phyloP scores from a whole-genome alignment of 2,888 invertebrate species.

The Tetragonisca angustula region DNA sequence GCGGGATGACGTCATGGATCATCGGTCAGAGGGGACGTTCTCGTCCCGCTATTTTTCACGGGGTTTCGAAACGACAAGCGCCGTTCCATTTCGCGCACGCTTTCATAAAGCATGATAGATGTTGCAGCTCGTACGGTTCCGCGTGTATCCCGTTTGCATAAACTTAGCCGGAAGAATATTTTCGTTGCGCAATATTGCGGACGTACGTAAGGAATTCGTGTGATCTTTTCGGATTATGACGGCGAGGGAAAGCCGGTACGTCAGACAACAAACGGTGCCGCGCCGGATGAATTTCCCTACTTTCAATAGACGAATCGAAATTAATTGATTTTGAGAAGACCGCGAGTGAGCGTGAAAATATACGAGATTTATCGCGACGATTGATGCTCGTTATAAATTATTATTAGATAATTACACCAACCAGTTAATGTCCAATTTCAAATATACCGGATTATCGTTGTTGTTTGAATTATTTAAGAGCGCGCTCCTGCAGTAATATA shows the following conservation, averaged over 20 bases:
- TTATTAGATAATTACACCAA: neutral
- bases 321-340: neutral
- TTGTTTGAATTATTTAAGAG: neutral
- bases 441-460: neutral
- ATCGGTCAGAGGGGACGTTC: slow-evolving; percentile 51
- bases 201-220: neutral
- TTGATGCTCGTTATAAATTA: neutral
- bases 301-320: neutral
- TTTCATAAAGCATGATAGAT: slow-evolving; percentile 63
- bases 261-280: neutral
- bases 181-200: neutral
- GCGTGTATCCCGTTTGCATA: slow-evolving; percentile 38
- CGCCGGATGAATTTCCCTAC: neutral
- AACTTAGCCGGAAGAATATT: slow-evolving; percentile 43
- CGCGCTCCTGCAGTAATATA: too few species aligned
- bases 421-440: neutral
- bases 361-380: neutral
- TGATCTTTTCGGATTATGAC: slow-evolving; percentile 10
- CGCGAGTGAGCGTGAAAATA: too few species aligned
- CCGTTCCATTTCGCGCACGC: slow-evolving; percentile 60
- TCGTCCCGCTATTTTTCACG: slow-evolving; percentile 61
- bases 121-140: slow-evolving; percentile 26
- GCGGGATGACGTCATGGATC: slow-evolving; percentile 35
- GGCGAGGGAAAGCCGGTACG: neutral
- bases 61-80: slow-evolving; percentile 55